Evolutionary conservation across 2,888 invertebrate genomes (phyloP).

Genomic region (Antheraea yamamai): DNA sequence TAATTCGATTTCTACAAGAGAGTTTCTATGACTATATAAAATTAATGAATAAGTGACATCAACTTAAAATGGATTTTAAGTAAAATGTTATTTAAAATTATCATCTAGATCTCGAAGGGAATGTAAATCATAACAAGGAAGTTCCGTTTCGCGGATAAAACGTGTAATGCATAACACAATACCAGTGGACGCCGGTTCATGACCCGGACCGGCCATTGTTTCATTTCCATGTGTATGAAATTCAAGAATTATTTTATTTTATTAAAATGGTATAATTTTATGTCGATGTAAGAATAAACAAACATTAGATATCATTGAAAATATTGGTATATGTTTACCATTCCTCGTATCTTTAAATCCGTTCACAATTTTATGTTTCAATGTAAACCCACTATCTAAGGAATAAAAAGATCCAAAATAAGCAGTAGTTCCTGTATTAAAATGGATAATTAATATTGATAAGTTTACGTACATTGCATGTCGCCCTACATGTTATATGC

Average conservation of each 20-base stretch:
- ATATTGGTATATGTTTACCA: too few species aligned
- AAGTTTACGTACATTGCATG: too few species aligned
- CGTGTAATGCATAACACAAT: constrained; percentile 43
- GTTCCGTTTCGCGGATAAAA: constrained; percentile 68
- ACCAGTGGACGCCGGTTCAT: constrained; percentile 41
- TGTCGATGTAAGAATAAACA: not conserved
- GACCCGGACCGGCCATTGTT: constrained; percentile 54
- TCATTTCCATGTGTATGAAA: constrained; percentile 24
- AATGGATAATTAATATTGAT: too few species aligned
- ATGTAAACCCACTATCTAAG: too few species aligned
- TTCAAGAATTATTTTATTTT: not conserved
- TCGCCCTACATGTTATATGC: too few species aligned
- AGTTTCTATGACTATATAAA: not conserved
- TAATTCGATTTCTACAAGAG: not conserved
- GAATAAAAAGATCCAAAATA: too few species aligned
- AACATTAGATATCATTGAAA: not conserved
- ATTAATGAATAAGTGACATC: not conserved
- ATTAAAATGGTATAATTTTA: constrained; percentile 1
- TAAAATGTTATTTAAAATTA: not conserved
- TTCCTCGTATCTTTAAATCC: not conserved
- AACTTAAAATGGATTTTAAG: not conserved
- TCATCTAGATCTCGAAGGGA: constrained; percentile 23
- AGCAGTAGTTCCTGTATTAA: too few species aligned
- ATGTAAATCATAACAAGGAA: constrained; percentile 52
- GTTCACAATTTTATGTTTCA: too few species aligned